phyloP scores from a whole-genome alignment of 2,888 invertebrate species.

The Campoletis raptor region DNA sequence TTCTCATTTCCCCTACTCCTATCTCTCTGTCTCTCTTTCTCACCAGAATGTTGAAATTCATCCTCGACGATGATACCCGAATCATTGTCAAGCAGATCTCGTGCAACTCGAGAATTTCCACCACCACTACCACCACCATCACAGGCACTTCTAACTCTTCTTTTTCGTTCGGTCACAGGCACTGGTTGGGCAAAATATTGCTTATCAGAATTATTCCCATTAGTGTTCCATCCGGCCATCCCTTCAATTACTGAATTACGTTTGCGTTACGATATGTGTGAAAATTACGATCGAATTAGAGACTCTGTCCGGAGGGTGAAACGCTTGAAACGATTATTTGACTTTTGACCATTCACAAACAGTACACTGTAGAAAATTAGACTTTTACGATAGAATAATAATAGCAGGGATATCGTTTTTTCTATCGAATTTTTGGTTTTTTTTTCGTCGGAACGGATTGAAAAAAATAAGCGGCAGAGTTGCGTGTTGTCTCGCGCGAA shows the following conservation, averaged over 20 bases:
- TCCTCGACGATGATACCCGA: constrained; percentile 61
- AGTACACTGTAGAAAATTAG: not conserved
- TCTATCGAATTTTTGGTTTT: not conserved
- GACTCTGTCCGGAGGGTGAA: not conserved
- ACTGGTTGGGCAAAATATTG: constrained; percentile 68
- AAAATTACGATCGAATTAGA: not conserved
- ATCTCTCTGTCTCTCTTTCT: constrained; percentile 22
- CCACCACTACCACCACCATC: constrained; percentile 8
- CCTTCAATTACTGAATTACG: constrained; percentile 20
- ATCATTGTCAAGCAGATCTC: constrained; percentile 52
- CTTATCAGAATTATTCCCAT: constrained; percentile 65
- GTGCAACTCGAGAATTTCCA: constrained; percentile 15
- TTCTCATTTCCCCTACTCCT: constrained; percentile 19
- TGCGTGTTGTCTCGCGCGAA: constrained; percentile 56
- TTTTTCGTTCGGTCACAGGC: constrained; percentile 65
- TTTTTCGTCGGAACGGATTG: constrained; percentile 10
- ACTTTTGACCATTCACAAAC: not conserved
- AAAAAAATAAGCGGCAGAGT: constrained; percentile 51
- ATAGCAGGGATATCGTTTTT: not conserved
- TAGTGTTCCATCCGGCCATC: constrained; percentile 59
- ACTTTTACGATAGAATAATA: not conserved
- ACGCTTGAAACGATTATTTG: not conserved
- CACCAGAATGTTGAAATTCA: constrained; percentile 65
- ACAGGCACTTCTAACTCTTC: constrained; percentile 63
- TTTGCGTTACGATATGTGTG: not conserved